Base-by-base conservation (phyloP, 2,113 vertebrate species). In the Tychaedon coryphoeus region DNA sequence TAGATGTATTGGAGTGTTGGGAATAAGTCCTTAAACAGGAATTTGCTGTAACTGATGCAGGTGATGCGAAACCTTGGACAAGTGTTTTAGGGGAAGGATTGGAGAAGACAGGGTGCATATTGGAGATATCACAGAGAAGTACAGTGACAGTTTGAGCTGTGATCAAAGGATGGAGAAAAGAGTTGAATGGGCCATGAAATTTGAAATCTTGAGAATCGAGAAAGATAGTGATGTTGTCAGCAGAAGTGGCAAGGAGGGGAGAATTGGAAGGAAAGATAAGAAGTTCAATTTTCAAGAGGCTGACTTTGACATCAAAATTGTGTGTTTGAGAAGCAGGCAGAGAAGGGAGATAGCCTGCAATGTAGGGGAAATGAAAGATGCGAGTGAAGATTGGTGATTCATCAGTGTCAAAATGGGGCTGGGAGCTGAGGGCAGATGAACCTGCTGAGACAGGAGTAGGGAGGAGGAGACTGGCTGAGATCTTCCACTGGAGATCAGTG, bases 201-300 rank as follows among this genome's bases (percentile, higher is more conserved):
- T 93, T 93, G 80, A 84, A 95, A 92, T 95, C 83, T 87, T 6
- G 10, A 92, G 80, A 87, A 93, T 61, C 25, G 9, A 72, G 94
- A 26, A 88, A 48, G 86, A 66, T 64, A 72, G 83, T 42, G 57
- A 26, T 84, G 42, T 72, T 96, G 89, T 89, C 91, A 86, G 61
- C 86, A 60, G 80, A 72, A 74, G 91, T 71, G 91, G 80, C 91
- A 89, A 84, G 69, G 77, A 75, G 47, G 75, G 85, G 86, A 80
- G 86, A 93, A 91, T 75, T 89, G 65, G 76, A 87, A 78, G 83
- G 61, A 71, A 72, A 95, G 95, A 95, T 94, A 94, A 95, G 96
- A 93, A 93, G 96, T 92, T 92, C 95, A 92, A 89, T 97, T 97
- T 97, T 95, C 95, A 91, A 33, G 86, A 93, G 86, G 16, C 75